A percentile compares a stretch with the other conserved stretches of the same genome.
Evolutionary conservation across 1,140 invertebrate genomes (phyloP).

Genomic region (Neotoxoptera formosana): DNA sequence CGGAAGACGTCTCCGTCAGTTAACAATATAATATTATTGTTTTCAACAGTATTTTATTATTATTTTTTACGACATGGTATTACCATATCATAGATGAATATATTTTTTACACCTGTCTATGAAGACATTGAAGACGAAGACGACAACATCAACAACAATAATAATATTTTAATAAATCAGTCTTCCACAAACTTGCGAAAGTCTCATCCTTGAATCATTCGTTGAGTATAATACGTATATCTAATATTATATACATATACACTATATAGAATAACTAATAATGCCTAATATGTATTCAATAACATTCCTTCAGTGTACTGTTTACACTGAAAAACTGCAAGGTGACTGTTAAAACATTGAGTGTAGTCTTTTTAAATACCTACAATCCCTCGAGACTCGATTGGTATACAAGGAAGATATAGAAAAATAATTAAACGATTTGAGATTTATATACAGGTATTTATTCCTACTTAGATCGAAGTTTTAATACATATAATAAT

Average conservation of each 20-base stretch:
- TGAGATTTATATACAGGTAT: not conserved
- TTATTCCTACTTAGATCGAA: not conserved
- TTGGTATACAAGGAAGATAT: not conserved
- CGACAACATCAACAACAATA: not conserved
- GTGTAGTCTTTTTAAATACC: not conserved
- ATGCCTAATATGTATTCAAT: not conserved
- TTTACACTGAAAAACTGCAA: not conserved
- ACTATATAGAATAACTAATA: not conserved
- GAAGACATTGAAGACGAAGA: not conserved
- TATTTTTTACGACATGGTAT: not conserved
- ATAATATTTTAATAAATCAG: not conserved
- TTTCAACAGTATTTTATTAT: not conserved
- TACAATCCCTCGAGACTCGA: not conserved
- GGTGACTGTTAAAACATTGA: not conserved
- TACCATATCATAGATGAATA: not conserved
- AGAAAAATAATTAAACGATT: not conserved
- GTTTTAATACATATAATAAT: not conserved
- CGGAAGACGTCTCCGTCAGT: not conserved
- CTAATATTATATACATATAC: not conserved
- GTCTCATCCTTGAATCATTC: not conserved
- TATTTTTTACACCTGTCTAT: not conserved
- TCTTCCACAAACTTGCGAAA: not conserved
- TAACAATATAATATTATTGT: not conserved
- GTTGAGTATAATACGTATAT: not conserved
- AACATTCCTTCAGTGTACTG: not conserved